Base-by-base conservation (phyloP, 2,113 vertebrate species). In the Embiotoca jacksoni region DNA sequence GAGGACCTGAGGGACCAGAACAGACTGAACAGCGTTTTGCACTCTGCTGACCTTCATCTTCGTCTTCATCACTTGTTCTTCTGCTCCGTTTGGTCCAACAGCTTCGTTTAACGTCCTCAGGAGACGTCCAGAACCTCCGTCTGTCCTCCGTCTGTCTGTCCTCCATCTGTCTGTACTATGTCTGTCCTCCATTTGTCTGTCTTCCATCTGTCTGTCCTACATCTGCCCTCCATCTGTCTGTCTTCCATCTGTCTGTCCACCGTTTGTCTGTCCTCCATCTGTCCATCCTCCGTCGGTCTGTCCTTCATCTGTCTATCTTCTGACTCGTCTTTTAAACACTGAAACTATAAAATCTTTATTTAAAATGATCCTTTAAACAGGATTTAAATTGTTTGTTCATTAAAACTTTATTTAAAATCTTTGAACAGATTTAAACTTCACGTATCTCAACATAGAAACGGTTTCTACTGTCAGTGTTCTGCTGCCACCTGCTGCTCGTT, bases 81-180 rank as follows among this genome's bases (percentile, higher is more conserved):
- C 83, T 62, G 82, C 88, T 85, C 57, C 30, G 44, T 85, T 89
- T 87, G 58, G 36, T 82, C 68, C 44, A 82, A 84, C 65, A 82
- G 36, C 54, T 80, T 77, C 67, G 33, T 78, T 86, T 78, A 78
- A 75, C 65, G 69, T 0, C 49, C 81, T 86, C 75, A 6, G 37
- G 83, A 84, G 87, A 82, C 23, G 23, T 23, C 23, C 23, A 23
- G 15, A 30, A 15, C 1, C 7, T 23, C 2, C 39, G 1, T 63
- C 44, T 15, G 6, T 49, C 58, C 36, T 0, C 3, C 30, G 3
- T 11, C 53, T 7, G 5, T 49, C 30, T 7, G 5, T 30, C 8
- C 5, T 39, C 13, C 23, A 7, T 49, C 44, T 5, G 5, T 47
- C 23, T 41, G 1, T n/a, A 0, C 1, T 23, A 23, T 23, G 23